Percentiles rank a stretch among this genome's conserved stretches.
phyloP scores from a whole-genome alignment of 2,888 invertebrate species.

The Seira ritae region DNA sequence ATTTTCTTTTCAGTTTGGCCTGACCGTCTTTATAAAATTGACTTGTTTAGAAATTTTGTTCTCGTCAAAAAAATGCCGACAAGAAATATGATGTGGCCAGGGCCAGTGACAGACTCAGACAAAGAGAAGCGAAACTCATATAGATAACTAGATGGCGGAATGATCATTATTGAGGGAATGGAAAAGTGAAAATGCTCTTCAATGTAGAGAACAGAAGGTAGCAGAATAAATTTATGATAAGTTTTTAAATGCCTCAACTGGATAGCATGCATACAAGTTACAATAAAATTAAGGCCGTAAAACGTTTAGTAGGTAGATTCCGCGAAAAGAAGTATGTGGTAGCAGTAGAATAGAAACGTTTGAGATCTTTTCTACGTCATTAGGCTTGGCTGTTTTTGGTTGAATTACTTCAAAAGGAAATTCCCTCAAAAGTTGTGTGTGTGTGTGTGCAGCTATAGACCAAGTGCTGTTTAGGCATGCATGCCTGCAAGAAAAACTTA shows the following conservation, averaged over 20 bases:
- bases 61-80: too few relatives aligned
- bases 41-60: too few relatives aligned
- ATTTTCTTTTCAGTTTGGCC: too few relatives aligned
- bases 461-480: conserved; percentile 6
- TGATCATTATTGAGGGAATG: too few relatives aligned
- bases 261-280: not conserved
- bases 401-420: conserved; percentile 6
- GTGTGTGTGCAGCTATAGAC: not conserved
- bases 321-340: not conserved
- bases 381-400: not conserved
- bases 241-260: not conserved
- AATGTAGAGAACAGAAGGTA: not conserved
- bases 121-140: too few relatives aligned
- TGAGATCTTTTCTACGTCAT: conserved; percentile 1
- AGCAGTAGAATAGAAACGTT: not conserved
- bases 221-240: not conserved
- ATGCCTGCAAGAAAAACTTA: conserved; percentile 7
- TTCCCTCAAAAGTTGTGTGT: not conserved
- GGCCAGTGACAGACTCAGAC: too few relatives aligned
- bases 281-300: not conserved
- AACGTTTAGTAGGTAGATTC: not conserved
- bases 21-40: too few relatives aligned
- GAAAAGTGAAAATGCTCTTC: too few relatives aligned
- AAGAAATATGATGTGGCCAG: too few relatives aligned
- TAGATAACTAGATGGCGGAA: too few relatives aligned